Evolutionary conservation across 2,113 vertebrate species (phyloP).

Genomic region (Epinephelus lanceolatus): DNA sequence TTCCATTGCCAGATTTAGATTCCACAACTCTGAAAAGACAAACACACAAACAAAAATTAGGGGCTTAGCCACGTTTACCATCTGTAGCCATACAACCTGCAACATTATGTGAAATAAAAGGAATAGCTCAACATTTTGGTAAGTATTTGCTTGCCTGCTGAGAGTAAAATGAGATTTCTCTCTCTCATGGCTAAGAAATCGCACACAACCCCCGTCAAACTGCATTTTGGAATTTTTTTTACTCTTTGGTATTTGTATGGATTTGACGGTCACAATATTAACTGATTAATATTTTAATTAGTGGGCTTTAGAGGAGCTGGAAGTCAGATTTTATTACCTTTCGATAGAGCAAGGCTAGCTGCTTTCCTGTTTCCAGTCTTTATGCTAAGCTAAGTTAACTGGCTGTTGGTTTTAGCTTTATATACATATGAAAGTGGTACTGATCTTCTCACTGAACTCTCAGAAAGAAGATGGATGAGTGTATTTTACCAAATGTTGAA

Average conservation of each 20-base stretch:
- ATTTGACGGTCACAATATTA: too few species aligned
- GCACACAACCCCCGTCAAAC: neutral
- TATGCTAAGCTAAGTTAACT: neutral
- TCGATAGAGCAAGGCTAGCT: neutral
- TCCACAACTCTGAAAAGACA: too few species aligned
- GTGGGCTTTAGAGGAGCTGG: neutral
- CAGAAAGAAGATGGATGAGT: neutral
- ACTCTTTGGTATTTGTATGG: too few species aligned
- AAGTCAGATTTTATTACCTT: neutral
- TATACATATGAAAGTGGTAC: neutral
- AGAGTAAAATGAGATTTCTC: neutral
- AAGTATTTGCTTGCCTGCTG: neutral
- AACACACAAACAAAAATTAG: too few species aligned
- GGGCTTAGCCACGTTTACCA: neutral
- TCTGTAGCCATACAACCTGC: neutral
- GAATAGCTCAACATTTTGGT: neutral
- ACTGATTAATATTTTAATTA: neutral
- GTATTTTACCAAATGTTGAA: neutral
- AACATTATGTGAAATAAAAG: neutral
- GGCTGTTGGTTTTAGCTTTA: neutral
- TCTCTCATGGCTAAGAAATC: neutral
- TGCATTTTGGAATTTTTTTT: too few species aligned
- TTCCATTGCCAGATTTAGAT: neutral
- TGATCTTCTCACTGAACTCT: neutral
- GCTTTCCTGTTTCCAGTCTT: neutral